Base-by-base conservation (phyloP, 2,888 invertebrate genomes). In the Erpobdella octoculata region DNA sequence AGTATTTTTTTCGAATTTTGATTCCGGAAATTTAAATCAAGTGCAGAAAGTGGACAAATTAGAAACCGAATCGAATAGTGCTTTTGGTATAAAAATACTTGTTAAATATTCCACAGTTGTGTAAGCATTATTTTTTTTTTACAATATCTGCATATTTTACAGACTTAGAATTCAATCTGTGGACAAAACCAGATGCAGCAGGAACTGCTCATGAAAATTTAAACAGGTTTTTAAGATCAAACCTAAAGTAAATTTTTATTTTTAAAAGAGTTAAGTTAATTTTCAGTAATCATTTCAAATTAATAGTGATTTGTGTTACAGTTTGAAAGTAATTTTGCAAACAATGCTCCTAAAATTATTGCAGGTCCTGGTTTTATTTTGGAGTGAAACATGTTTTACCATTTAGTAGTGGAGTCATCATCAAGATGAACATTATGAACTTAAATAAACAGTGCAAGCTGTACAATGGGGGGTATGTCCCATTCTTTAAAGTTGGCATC, bases 301-400 rank as follows among this genome's bases (percentile, higher is more conserved):
- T 5, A 48, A 35, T 15, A 9, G 5, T 62, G 15, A n/a, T 21
- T 21, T 61, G 2, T 1, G 9, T 28, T 58, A 12, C 33, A 58
- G 59, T 18, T 6, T 28, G 31, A 18, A 35, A 25, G 18, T 61
- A n/a, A n/a, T n/a, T 6, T 41, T 12, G 1, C 35, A 9, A 71
- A 71, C 8, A 36, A 33, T 8, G 25, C 4, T 15, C 31, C 1
- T 18, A 6, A 21, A 25, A 46, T 72, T 41, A 33, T 65, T 71
- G 9, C 74, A 83, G 92, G 75, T 92, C 93, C 0, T 93, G 93
- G 93, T 93, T 93, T 84, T 89, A 91, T 83, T 93, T 93, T 84
- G 92, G 91, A 9, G 84, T 93, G 67, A 87, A n/a, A n/a, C n/a
- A n/a, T n/a, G n/a, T n/a, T n/a, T n/a, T n/a, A n/a, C n/a, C n/a